Base-by-base conservation (phyloP, 2,113 vertebrate genomes). In the Montifringilla adamsi region DNA sequence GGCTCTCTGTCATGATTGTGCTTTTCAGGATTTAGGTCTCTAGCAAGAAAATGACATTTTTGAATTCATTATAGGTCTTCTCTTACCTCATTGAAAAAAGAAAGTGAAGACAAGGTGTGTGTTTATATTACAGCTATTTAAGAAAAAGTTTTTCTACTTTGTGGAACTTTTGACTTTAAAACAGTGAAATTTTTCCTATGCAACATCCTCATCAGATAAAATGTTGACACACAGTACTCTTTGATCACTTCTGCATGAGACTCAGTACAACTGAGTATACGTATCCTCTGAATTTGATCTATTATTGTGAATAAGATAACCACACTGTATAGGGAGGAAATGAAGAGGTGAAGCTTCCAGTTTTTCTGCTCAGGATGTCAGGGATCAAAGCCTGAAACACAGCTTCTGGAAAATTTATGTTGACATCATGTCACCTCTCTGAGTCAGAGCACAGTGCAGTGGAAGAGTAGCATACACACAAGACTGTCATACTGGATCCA, bases 401-500 rank as follows among this genome's bases (percentile, higher is more conserved):
- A 78, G 46, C 56, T 77, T 78, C 74, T 94, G 84, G 37, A 74
- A 90, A 92, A 95, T 50, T 85, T 91, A 59, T 33, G 58, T 87
- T 95, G 62, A 53, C 27, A 26, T 67, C 47, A 27, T 37, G 39
- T 75, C 23, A 67, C 31, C 37, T 84, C 59, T 84, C 37, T 49
- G 30, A 46, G 64, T 75, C 26, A 63, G 72, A 52, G 28, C 53
- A 72, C 30, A 96, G 70, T 17, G 24, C 37, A 87, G 50, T 64
- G 28, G 69, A 63, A 84, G 50, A 88, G 56, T 8, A 69, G 15
- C 20, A 12, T 31, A 72, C n/a, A 47, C 39, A 79, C 33, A 70
- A n/a, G 8, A 56, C 28, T 74, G 63, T 94, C 50, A 37, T 89
- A 28, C 15, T 80, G 80, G 69, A 63, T 91, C 52, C 93, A 44